A percentile compares a stretch with the other conserved stretches of the same genome.
These are phyloP conservation scores for Liasis olivaceus DNA, from an alignment of 2,797 vertebrate species.

Conservation along the genomic window DNA sequence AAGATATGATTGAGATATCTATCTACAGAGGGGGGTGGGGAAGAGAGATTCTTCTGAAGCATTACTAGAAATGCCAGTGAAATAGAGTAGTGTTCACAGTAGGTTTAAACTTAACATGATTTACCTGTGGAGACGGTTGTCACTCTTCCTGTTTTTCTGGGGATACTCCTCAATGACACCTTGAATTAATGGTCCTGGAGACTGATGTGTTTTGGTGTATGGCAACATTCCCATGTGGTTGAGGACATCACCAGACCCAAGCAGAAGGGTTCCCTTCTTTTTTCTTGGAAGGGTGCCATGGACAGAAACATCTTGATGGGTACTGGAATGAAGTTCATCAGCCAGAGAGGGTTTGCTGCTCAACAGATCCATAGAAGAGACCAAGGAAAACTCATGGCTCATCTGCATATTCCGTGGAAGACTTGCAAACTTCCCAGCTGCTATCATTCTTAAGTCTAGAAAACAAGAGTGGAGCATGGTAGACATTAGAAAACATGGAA, in stretches of 20 bases:
- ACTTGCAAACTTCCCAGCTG: slow-evolving; percentile 92
- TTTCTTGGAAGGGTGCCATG: slow-evolving; percentile 94
- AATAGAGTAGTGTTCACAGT: neutral
- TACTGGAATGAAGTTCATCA: slow-evolving; percentile 65
- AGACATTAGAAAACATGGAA: slow-evolving; percentile 24
- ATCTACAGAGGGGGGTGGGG: neutral
- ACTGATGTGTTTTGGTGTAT: slow-evolving; percentile 62
- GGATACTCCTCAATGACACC: slow-evolving; percentile 81
- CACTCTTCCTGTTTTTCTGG: slow-evolving; percentile 59
- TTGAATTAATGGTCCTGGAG: slow-evolving; percentile 75
- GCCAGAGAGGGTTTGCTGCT: slow-evolving; percentile 78
- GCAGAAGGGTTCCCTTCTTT: slow-evolving; percentile 80
- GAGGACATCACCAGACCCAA: slow-evolving; percentile 72
- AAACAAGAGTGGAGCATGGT: slow-evolving; percentile 33
- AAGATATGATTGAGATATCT: neutral
- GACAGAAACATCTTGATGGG: slow-evolving; percentile 87
- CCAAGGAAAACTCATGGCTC: slow-evolving; percentile 83
- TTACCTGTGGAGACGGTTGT: slow-evolving; percentile 74
- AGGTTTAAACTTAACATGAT: slow-evolving; percentile 54
- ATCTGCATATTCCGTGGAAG: slow-evolving; percentile 85
- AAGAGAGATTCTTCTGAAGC: neutral
- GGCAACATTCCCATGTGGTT: slow-evolving; percentile 69
- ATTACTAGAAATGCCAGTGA: neutral
- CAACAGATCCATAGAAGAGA: slow-evolving; percentile 93
- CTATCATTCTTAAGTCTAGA: slow-evolving; percentile 90